phyloP scores from a whole-genome alignment of 2,888 invertebrate species.

The Sycophila texana region DNA sequence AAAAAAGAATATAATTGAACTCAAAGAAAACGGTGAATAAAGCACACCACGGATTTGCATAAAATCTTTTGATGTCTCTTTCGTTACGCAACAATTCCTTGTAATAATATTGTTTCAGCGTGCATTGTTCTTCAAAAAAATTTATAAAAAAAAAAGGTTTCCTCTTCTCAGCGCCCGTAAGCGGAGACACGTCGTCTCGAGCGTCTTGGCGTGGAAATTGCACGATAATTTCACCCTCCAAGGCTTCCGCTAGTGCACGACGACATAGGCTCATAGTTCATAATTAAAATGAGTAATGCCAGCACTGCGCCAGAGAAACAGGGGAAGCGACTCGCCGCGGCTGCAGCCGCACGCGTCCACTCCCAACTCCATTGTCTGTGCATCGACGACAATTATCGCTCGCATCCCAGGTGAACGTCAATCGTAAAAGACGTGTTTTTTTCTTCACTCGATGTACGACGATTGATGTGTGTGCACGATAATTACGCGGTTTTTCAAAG shows the following conservation, averaged over 20 bases:
- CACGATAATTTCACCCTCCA: slow-evolving; percentile 45
- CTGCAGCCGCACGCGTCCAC: background rate
- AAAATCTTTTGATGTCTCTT: no score
- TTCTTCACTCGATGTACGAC: background rate
- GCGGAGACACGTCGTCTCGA: background rate
- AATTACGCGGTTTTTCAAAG: background rate
- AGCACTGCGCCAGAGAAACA: background rate
- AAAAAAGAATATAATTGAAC: no score
- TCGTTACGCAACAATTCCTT: no score
- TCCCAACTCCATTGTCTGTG: slow-evolving; percentile 8
- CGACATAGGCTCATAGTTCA: slow-evolving; percentile 19
- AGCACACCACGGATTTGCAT: no score
- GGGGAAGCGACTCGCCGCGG: background rate
- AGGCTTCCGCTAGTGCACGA: slow-evolving; percentile 18
- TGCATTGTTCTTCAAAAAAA: no score
- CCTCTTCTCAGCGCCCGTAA: background rate
- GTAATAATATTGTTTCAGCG: no score
- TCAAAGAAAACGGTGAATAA: no score
- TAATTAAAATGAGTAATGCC: slow-evolving; percentile 49
- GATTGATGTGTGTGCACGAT: background rate
- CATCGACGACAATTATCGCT: slow-evolving; percentile 9
- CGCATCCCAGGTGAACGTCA: background rate
- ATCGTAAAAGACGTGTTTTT: background rate
- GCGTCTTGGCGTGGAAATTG: slow-evolving; percentile 16
- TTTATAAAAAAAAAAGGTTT: no score